Base-by-base conservation (phyloP, 1,140 invertebrate genomes). In the Metopolophium dirhodum region DNA sequence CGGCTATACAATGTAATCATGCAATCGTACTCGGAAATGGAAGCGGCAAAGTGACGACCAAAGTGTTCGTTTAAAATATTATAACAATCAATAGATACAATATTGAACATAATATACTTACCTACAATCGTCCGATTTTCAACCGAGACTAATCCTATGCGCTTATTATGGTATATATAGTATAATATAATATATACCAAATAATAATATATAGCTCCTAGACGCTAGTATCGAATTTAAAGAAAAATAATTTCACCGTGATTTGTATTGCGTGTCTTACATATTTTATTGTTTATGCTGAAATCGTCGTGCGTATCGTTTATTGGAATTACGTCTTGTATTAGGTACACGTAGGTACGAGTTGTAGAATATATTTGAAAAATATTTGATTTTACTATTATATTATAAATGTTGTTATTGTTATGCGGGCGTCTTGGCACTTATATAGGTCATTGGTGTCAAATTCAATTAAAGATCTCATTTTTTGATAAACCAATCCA, bases 341-440 rank as follows among this genome's bases (percentile, higher is more conserved):
- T 77, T n/a, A 77, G 61, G 61, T 77, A 77, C 61, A 77, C 61
- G 61, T 77, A 77, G 61, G 61, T 77, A 77, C 61, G 61, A 77
- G n/a, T 77, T 18, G 6, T 18, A 77, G 4, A 77, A 77, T 77
- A n/a, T 77, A 77, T 77, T 18, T 77, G 30, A 35, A 77, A 77
- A 54, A n/a, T 77, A 77, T 77, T 77, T 4, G 14, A 77, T 77
- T 77, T n/a, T n/a, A 35, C 61, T n/a, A 77, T 77, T 77, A 35
- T 35, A 77, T 77, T 18, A n/a, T n/a, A n/a, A n/a, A 77, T 77
- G n/a, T 77, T 7, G 61, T 77, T 77, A n/a, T n/a, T 68, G 6
- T 54, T 68, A 68, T 6, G 30, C 30, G 30, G 30, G n/a, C 30
- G 61, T 77, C 61, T 77, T 18, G n/a, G n/a, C 61, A 77, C 61